Evolutionary conservation across 2,888 invertebrate genomes (phyloP), one percentile per base, ranked within the genome.

Genomic region (Scaptomyza tumidula): DNA sequence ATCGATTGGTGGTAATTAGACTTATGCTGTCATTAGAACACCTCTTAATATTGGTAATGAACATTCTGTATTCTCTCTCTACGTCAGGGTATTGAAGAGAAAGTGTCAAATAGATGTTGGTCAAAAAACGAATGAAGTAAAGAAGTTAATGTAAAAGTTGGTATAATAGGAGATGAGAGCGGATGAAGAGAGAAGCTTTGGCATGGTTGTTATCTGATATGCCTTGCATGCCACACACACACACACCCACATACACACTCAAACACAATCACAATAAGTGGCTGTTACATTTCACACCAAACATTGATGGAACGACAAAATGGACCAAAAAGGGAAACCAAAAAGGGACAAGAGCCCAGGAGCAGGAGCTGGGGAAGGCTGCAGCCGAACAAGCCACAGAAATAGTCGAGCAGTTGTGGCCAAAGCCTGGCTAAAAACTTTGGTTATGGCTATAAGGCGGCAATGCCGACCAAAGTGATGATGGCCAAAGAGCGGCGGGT

Each of bases 241-340:
- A 19, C 19, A 19, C 19, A 19, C n/a, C 33, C 43, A 13, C 52
- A n/a, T 31, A 33, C 19, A 19, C 19, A 19, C 19, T 1, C 69
- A 41, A 58, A 65, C 62, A 88, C 86, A 86, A 88, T 87, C 87
- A 79, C 73, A 86, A 85, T 87, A 86, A 88, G 89, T 87, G 85
- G 85, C 81, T 88, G 89, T 88, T 87, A 86, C 85, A 86, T 88
- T 86, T 88, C 81, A 87, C 82, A 88, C 84, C 76, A 76, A 75
- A 59, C 83, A 88, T 82, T 87, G 88, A 87, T 85, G 82, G 69
- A 87, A 69, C 71, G 56, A 58, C 62, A 82, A 58, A 58, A 62
- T 60, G 62, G 64, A 56, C 69, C 53, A 19, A 19, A 19, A 60
- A 58, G 60, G 70, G 49, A 48, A 41, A 58, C 48, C 60, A 56